Evolutionary conservation across 1,140 invertebrate species (phyloP).

Genomic region (Agrilus planipennis): DNA sequence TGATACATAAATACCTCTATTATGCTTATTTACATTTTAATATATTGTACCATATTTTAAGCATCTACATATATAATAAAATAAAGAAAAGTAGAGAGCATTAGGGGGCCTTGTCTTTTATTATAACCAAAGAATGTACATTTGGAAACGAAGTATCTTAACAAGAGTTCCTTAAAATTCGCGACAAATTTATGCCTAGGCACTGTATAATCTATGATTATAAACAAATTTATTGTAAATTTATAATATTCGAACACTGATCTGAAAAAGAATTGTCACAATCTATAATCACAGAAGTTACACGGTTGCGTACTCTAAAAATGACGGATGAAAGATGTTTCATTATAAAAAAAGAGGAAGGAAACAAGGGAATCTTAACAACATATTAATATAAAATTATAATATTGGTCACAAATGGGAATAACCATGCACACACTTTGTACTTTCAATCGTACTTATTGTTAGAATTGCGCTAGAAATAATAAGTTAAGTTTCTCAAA

Average conservation of each 20-base stretch:
- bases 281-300: constrained; percentile 30
- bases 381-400: constrained; percentile 13
- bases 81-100: too few species aligned
- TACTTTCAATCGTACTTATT: constrained; percentile 18
- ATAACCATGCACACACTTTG: constrained; percentile 23
- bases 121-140: too few species aligned
- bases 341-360: constrained; percentile 10
- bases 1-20: too few species aligned
- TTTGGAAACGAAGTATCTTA: too few species aligned
- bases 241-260: constrained; percentile 17
- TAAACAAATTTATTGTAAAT: constrained; percentile 12
- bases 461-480: constrained; percentile 3
- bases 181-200: constrained; percentile 24
- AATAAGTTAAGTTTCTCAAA: too few species aligned
- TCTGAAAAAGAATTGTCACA: constrained; percentile 24
- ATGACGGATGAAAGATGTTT: too few species aligned
- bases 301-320: constrained; percentile 21
- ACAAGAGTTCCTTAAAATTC: too few species aligned
- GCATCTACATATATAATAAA: too few species aligned
- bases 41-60: too few species aligned
- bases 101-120: too few species aligned
- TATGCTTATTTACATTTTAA: too few species aligned
- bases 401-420: constrained; percentile 21
- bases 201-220: constrained; percentile 29
- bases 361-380: constrained; percentile 9